Base-by-base conservation (phyloP, 2,888 invertebrate genomes). In the Pristionchus entomophagus region DNA sequence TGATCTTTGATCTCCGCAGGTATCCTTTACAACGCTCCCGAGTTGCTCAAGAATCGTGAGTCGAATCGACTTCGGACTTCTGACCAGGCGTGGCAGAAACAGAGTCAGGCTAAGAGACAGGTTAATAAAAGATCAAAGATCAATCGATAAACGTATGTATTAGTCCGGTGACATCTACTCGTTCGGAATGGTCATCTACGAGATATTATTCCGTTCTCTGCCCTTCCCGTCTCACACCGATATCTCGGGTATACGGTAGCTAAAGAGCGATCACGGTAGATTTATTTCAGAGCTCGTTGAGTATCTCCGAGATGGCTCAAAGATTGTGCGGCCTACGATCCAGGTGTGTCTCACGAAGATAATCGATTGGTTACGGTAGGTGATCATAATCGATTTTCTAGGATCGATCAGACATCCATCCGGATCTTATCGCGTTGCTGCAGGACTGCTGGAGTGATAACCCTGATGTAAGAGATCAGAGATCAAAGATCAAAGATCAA, bases 131-230 rank as follows among this genome's bases (percentile, higher is more conserved):
- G 77, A 53, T 38, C 41, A 77, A 38, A 51, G 53, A 80, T 80
- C 78, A 80, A 77, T n/a, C 2, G 32, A 80, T 51, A 22, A 80
- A 51, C 19, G 5, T 49, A 12, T 19, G 35, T 86, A 87, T 12
- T 87, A 90, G 86, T 82, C 88, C 17, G 91, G 91, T 22, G 92
- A 92, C 86, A 92, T 92, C 87, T 92, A 92, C 86, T 88, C 91
- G 14, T 92, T 92, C 73, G 92, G 92, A 69, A 92, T 92, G 88
- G 89, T 92, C 51, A 92, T 92, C 92, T 92, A 92, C 83, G 92
- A 92, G 86, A 92, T 92, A 32, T 85, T 91, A 10, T 91, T 90
- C 85, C 56, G 90, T 78, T 80, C 88, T 41, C 78, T 91, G 26
- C 91, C 91, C 41, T 91, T 90, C 84, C 82, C 89, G 38, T 88